Conservation (phyloP, 2,113 vertebrate genomes). For the Dendropsophus ebraccatus region DNA sequence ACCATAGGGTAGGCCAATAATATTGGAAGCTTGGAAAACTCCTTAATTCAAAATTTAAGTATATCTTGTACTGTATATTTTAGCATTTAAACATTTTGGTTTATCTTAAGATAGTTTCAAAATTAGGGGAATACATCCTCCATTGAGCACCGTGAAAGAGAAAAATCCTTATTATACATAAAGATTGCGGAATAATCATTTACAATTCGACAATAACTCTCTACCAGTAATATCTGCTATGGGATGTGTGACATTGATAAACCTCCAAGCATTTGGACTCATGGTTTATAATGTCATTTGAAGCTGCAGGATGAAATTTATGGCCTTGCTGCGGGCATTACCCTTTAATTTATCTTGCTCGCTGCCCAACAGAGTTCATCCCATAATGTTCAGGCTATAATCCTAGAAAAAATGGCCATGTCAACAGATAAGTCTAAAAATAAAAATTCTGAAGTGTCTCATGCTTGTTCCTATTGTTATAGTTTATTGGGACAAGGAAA, state of each 20-base stretch:
- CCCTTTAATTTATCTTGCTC: slow-evolving; percentile 35
- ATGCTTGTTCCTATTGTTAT: background rate
- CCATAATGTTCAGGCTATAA: background rate
- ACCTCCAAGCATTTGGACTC: slow-evolving; percentile 9
- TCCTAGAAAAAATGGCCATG: background rate
- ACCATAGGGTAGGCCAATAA: too few relatives aligned
- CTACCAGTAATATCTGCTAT: background rate
- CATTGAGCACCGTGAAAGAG: background rate
- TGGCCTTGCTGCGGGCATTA: slow-evolving; percentile 25
- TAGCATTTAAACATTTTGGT: background rate
- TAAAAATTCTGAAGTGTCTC: background rate
- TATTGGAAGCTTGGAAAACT: too few relatives aligned
- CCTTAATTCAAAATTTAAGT: background rate
- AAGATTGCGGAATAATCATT: slow-evolving; percentile 15
- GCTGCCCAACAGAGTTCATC: background rate
- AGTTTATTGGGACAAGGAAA: background rate
- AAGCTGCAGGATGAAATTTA: slow-evolving; percentile 11
- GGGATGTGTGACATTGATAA: slow-evolving; percentile 34
- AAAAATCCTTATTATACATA: background rate
- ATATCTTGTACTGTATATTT: background rate
- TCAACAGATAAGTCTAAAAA: background rate
- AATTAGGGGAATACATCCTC: background rate
- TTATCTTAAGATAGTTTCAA: background rate
- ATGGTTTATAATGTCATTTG: slow-evolving; percentile 34
- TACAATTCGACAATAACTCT: slow-evolving; percentile 16